phyloP scores from a whole-genome alignment of 2,113 vertebrate species.

The Pseudorasbora parva region DNA sequence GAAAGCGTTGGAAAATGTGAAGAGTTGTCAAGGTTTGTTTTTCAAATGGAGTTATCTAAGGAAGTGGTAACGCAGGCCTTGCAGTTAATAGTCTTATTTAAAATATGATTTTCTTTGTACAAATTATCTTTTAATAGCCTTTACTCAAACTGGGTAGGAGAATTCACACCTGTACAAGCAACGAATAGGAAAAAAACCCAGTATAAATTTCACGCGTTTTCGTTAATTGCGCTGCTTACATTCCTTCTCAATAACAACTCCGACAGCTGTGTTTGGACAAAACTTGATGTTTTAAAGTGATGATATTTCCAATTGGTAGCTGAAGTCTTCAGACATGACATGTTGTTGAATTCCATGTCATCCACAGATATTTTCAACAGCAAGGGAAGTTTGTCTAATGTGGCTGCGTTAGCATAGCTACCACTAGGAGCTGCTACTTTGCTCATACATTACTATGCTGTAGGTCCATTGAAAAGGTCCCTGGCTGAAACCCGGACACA shows the following conservation, averaged over 20 bases:
- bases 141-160: background rate
- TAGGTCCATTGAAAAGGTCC: background rate
- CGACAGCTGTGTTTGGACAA: constrained; percentile 19
- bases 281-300: constrained; percentile 5
- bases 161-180: constrained; percentile 11
- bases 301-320: constrained; percentile 1
- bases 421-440: background rate
- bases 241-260: constrained; percentile 8
- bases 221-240: background rate
- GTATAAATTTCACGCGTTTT: background rate
- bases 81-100: background rate
- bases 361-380: background rate
- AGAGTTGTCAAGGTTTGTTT: constrained; percentile 6
- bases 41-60: background rate
- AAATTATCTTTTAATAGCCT: background rate
- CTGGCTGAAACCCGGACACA: background rate
- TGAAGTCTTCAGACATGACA: background rate
- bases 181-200: background rate
- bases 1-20: constrained; percentile 36
- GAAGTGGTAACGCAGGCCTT: background rate
- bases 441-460: background rate
- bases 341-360: constrained; percentile 12
- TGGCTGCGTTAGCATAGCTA: background rate
- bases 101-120: background rate
- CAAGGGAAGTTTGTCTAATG: background rate